Evolutionary conservation across 2,797 vertebrate species (phyloP).

Genomic region (Heliangelus exortis): DNA sequence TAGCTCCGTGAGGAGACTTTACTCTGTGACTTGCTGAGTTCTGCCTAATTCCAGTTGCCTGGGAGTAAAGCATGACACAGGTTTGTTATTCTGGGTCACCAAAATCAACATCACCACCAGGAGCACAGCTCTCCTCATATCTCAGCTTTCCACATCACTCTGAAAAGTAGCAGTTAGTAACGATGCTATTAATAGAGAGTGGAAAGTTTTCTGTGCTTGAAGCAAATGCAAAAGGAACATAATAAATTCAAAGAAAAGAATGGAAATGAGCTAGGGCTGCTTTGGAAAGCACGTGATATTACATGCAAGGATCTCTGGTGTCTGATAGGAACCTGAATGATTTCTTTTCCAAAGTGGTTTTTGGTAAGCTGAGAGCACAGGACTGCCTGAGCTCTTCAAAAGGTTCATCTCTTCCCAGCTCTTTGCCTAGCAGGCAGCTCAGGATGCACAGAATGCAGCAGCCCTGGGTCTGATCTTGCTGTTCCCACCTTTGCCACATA

Average conservation of each 20-base stretch:
- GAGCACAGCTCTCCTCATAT: background rate
- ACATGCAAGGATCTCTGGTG: background rate
- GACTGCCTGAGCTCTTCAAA: background rate
- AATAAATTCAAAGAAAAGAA: background rate
- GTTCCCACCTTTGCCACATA: background rate
- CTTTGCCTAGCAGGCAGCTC: background rate
- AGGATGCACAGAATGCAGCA: background rate
- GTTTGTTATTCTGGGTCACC: slow-evolving; percentile 25
- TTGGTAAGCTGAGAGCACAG: background rate
- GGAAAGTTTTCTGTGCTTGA: background rate
- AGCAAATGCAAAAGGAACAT: background rate
- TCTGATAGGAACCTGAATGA: background rate
- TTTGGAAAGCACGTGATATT: background rate
- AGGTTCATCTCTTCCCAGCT: background rate
- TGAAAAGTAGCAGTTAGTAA: background rate
- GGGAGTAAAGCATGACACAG: background rate
- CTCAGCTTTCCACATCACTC: background rate
- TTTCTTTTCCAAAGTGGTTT: background rate
- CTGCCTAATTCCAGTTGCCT: background rate
- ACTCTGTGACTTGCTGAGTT: background rate
- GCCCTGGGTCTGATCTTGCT: background rate
- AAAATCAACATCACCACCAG: background rate
- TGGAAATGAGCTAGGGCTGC: background rate
- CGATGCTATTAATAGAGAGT: background rate
- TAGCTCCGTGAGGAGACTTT: background rate